phyloP scores from a whole-genome alignment of 1,140 invertebrate genomes.

The Andrena cerasifolii region DNA sequence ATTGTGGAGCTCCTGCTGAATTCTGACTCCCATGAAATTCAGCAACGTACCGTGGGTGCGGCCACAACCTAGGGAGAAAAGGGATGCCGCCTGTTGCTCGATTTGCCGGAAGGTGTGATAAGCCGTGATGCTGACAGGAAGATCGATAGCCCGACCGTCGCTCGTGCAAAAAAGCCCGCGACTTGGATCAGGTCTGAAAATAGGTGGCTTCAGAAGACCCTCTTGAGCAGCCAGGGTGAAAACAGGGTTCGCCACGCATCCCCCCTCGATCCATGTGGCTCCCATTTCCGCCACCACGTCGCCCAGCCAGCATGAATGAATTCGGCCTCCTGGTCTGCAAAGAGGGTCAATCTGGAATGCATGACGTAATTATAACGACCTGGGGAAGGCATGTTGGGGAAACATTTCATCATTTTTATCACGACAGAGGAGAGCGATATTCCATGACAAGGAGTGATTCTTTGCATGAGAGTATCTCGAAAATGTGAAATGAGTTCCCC shows the following conservation, averaged over 20 bases:
- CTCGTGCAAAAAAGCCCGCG: slow-evolving; percentile 86
- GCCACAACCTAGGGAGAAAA: slow-evolving; percentile 84
- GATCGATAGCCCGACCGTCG: slow-evolving; percentile 85
- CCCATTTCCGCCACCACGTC: slow-evolving; percentile 89
- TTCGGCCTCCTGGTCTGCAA: slow-evolving; percentile 86
- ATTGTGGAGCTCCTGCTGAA: slow-evolving; percentile 86
- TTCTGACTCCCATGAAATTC: slow-evolving; percentile 85
- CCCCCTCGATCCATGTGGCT: slow-evolving; percentile 86
- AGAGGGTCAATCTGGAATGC: not conserved
- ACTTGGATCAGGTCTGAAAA: slow-evolving; percentile 80
- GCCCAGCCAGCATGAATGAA: slow-evolving; percentile 89
- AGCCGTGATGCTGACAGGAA: slow-evolving; percentile 84
- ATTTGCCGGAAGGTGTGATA: slow-evolving; percentile 86
- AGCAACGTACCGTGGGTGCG: slow-evolving; percentile 84
- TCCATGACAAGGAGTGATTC: no score
- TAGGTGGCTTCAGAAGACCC: slow-evolving; percentile 83
- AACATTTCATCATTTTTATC: no score
- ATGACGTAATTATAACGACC: not conserved
- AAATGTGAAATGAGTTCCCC: no score
- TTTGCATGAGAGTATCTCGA: no score
- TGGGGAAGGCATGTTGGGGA: no score
- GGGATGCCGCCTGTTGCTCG: slow-evolving; percentile 84
- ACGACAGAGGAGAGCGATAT: no score
- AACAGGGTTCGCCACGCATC: slow-evolving; percentile 85
- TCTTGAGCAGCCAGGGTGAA: slow-evolving; percentile 87